Evolutionary conservation across 1,140 invertebrate species (phyloP).

Genomic region (Sminthurinus signatus): DNA sequence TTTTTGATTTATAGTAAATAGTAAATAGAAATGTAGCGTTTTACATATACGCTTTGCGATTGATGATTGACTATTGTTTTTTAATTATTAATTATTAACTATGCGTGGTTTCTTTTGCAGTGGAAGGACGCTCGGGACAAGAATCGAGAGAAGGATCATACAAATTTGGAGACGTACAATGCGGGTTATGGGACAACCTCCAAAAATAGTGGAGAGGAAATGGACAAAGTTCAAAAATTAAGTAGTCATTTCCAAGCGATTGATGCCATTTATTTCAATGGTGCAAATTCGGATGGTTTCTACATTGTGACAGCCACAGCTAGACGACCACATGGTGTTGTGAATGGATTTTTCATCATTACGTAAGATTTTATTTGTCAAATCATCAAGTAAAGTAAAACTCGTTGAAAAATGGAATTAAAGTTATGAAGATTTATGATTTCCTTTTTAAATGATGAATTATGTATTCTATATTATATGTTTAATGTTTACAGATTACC

Average conservation of each 20-base stretch:
- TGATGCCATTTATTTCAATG: constrained; percentile 57
- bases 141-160: constrained; percentile 22
- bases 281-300: constrained; percentile 50
- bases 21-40: background rate
- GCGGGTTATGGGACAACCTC: constrained; percentile 50
- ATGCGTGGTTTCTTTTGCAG: constrained; percentile 10
- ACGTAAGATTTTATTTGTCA: constrained; percentile 16
- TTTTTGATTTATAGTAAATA: no score
- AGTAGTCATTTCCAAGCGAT: constrained; percentile 56
- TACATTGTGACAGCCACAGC: constrained; percentile 51
- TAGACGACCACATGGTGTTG: constrained; percentile 42
- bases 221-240: constrained; percentile 56
- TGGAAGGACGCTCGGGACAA: constrained; percentile 33
- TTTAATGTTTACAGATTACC: constrained; percentile 47
- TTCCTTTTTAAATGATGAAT: background rate
- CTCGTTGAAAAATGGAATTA: background rate
- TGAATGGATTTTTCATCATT: constrained; percentile 47
- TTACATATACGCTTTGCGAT: background rate
- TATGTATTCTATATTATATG: background rate
- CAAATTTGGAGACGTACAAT: constrained; percentile 40
- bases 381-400: background rate
- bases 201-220: constrained; percentile 47
- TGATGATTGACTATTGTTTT: background rate
- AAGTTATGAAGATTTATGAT: background rate
- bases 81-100: background rate